These are phyloP conservation scores for Liopterus haemorrhoidalis DNA, from an alignment of 2,888 invertebrate species.

Conservation along the genomic window DNA sequence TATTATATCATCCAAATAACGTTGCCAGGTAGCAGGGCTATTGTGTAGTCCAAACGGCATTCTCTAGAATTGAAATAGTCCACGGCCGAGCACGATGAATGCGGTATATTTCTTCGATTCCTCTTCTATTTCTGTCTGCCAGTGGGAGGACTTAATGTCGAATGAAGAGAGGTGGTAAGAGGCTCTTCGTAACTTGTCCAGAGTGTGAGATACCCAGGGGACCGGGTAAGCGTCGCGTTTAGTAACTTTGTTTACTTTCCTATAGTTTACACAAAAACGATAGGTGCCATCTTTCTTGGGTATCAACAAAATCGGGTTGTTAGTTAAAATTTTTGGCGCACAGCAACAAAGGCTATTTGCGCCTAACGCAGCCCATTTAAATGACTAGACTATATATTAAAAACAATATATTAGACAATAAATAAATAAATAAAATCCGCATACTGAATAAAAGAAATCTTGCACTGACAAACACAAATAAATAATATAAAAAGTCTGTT, in stretches of 20 bases:
- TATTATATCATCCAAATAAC: not conserved
- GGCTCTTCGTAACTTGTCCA: slow-evolving; percentile 30
- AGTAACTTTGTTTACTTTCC: slow-evolving; percentile 15
- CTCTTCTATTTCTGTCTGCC: slow-evolving; percentile 23
- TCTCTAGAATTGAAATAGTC: not conserved
- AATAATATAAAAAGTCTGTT: too few relatives aligned
- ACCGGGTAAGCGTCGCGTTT: slow-evolving; percentile 31
- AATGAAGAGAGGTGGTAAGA: slow-evolving; percentile 30
- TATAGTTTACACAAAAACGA: slow-evolving; percentile 13
- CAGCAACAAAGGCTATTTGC: too few relatives aligned
- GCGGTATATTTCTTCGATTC: slow-evolving; percentile 29
- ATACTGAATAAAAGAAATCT: too few relatives aligned
- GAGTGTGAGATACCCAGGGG: slow-evolving; percentile 28
- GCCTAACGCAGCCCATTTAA: too few relatives aligned
- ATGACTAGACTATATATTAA: too few relatives aligned
- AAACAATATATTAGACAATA: too few relatives aligned
- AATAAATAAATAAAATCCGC: too few relatives aligned
- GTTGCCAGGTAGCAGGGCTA: slow-evolving; percentile 4
- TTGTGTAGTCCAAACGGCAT: too few relatives aligned
- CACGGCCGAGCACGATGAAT: slow-evolving; percentile 30
- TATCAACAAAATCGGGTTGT: slow-evolving; percentile 9
- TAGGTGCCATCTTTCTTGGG: slow-evolving; percentile 10
- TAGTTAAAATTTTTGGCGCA: too few relatives aligned
- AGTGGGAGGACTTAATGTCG: slow-evolving; percentile 30
- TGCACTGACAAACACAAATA: too few relatives aligned